Percentiles rank a stretch among this genome's conserved stretches.
These are phyloP conservation scores for Corythoichthys haematopterus DNA, from an alignment of 2,113 vertebrate genomes.

Conservation along the genomic window DNA sequence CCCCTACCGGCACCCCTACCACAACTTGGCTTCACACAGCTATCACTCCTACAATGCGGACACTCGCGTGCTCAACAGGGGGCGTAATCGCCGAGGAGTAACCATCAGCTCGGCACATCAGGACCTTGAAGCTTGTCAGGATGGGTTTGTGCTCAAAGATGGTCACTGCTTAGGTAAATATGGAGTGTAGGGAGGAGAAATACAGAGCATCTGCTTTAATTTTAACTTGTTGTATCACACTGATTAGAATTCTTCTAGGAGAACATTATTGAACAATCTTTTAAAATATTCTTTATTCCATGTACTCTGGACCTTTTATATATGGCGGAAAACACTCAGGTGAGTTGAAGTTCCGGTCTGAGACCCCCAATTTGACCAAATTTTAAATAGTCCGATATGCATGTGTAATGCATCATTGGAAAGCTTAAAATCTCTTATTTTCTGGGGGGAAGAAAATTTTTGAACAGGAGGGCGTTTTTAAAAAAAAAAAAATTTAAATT, in stretches of 20 bases:
- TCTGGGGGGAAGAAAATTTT: too few relatives aligned
- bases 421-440: too few relatives aligned
- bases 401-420: too few relatives aligned
- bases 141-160: constrained; percentile 81
- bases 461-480: too few relatives aligned
- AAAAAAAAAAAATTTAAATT: too few relatives aligned
- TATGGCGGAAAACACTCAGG: too few relatives aligned
- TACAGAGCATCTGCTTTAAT: background rate
- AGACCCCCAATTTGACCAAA: too few relatives aligned
- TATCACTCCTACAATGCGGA: constrained; percentile 82
- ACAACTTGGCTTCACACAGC: constrained; percentile 87
- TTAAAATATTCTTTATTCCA: too few relatives aligned
- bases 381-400: too few relatives aligned
- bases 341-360: too few relatives aligned
- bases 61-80: constrained; percentile 74
- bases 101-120: constrained; percentile 4
- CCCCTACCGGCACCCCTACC: constrained; percentile 80
- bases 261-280: background rate
- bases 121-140: constrained; percentile 69
- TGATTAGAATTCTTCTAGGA: background rate
- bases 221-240: background rate
- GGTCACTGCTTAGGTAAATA: constrained; percentile 91
- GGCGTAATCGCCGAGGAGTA: constrained; percentile 60
- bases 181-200: constrained; percentile 53
- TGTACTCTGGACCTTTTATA: too few relatives aligned